These are phyloP conservation scores for Hermodice carunculata DNA, from an alignment of 2,888 invertebrate genomes.

Conservation along the genomic window DNA sequence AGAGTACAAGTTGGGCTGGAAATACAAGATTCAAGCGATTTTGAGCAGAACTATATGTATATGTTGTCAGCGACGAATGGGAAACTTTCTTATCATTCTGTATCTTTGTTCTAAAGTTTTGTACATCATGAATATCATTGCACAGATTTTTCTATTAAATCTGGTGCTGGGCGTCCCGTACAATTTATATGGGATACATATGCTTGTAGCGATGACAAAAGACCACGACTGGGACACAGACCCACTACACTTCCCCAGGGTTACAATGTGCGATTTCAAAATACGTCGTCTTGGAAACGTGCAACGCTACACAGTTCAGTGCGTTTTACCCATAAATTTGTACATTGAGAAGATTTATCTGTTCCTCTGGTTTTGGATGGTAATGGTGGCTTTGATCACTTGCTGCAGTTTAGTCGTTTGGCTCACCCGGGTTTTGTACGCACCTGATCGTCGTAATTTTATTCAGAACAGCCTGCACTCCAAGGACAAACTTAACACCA, in stretches of 20 bases:
- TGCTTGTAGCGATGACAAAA: constrained; percentile 70
- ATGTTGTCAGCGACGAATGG: constrained; percentile 56
- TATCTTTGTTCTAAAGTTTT: constrained; percentile 69
- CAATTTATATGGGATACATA: constrained; percentile 68
- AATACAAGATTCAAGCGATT: background rate
- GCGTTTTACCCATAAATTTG: constrained; percentile 47
- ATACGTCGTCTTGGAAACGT: constrained; percentile 51
- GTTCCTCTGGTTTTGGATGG: constrained; percentile 51
- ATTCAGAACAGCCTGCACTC: too few species aligned
- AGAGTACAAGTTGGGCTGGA: too few species aligned
- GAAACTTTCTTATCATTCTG: constrained; percentile 70
- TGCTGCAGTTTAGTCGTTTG: constrained; percentile 57
- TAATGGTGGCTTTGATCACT: constrained; percentile 53
- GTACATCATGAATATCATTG: constrained; percentile 69
- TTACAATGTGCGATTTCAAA: constrained; percentile 40
- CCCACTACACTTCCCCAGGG: constrained; percentile 40
- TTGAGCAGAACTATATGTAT: background rate
- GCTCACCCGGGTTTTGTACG: constrained; percentile 35
- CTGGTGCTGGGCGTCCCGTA: constrained; percentile 68
- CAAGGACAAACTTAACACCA: too few species aligned
- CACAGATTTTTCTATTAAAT: constrained; percentile 71
- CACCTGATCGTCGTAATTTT: too few species aligned
- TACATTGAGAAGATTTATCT: constrained; percentile 28
- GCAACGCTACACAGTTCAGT: constrained; percentile 53
- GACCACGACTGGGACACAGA: too few species aligned